Evolutionary conservation across 2,888 invertebrate species (phyloP), one percentile per base, ranked within the genome.

Genomic region (Zelleria hepariella): DNA sequence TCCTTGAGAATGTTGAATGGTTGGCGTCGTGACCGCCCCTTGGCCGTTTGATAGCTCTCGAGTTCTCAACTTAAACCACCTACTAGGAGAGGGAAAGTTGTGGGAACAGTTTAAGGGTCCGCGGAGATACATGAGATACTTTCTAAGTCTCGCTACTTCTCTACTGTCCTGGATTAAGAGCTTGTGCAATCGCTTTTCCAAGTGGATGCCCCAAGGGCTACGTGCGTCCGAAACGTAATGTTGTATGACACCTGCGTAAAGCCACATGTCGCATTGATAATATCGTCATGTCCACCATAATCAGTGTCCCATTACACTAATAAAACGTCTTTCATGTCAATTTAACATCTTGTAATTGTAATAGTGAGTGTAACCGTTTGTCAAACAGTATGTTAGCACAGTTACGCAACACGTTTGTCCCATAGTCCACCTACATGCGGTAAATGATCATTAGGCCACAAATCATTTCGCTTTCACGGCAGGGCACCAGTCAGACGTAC

Each of bases 51-150:
- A 32, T 55, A 55, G 32, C 55, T 32, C 55, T 55, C 55, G 7
- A 55, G 55, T 8, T 55, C 55, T 55, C 15, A 10, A 21, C 18
- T 5, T 54, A 54, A 27, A 5, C 25, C 32, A 8, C 6, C 24
- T 18, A n/a, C 48, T 15, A 25, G 24, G 62, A 58, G 64, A n/a
- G 73, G 71, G 78, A 78, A 78, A 76, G 78, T 72, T 71, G 68
- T 73, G 72, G 72, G 73, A 78, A 71, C 69, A 48, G 48, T 57
- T 57, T 32, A 48, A 57, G 47, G 48, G 57, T 57, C 57, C 25
- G 27, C 23, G 55, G 32, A 21, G 55, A 47, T 47, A 48, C 47
- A 23, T 24, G 57, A 57, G 57, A 57, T 48, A 57, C 24, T 57
- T 57, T 57, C 48, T 25, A 57, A 47, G 47, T 47, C 23, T 48